Evolutionary conservation across 2,113 vertebrate species (phyloP).

Genomic region (Regulus satrapa): DNA sequence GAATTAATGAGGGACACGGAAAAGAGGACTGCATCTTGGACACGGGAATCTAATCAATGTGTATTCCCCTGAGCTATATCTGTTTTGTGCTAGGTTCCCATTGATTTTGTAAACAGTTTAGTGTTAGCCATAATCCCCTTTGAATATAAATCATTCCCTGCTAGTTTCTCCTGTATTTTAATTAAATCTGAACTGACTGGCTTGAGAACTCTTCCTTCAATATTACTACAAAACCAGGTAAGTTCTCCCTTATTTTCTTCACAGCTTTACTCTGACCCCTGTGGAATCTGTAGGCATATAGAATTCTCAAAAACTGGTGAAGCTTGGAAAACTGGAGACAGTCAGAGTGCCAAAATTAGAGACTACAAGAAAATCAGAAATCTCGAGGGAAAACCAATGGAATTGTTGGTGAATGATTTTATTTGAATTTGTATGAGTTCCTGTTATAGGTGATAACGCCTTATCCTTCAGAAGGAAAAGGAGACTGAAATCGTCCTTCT

Average conservation of each 20-base stretch:
- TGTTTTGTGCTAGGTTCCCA: conserved; percentile 8
- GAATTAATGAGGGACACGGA: conserved; percentile 23
- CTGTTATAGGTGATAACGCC: neutral
- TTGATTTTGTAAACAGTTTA: conserved; percentile 24
- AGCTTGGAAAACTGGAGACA: neutral
- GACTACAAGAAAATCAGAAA: neutral
- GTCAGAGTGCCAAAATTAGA: neutral
- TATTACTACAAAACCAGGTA: neutral
- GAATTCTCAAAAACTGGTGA: neutral
- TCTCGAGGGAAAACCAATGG: neutral
- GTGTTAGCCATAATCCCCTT: conserved; percentile 1
- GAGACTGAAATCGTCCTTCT: neutral
- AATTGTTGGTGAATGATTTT: neutral
- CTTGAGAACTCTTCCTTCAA: neutral
- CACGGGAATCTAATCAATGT: neutral
- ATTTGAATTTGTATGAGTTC: neutral
- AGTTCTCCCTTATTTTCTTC: neutral
- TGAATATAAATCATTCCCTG: neutral
- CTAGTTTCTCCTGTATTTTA: conserved; percentile 11
- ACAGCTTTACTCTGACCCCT: neutral
- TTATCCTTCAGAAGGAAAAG: neutral
- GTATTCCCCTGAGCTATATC: neutral
- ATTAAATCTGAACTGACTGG: conserved; percentile 9
- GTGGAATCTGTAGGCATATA: neutral
- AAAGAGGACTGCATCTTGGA: neutral